A percentile compares a stretch with the other conserved stretches of the same genome.
Evolutionary conservation across 1,140 invertebrate species (phyloP).

Genomic region (Schlechtendalia chinensis): DNA sequence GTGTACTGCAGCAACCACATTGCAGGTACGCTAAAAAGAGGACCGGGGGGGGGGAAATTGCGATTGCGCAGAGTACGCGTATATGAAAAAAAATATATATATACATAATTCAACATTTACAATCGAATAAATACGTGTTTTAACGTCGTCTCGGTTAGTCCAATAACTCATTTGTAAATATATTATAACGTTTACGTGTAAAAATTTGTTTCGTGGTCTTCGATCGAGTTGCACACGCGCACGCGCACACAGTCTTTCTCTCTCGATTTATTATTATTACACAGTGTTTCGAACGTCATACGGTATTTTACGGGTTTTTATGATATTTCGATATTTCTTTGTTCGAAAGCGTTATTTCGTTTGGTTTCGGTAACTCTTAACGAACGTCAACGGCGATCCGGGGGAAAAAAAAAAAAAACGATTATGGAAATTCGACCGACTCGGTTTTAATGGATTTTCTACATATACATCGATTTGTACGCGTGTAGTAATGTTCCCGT

Average conservation of each 20-base stretch:
- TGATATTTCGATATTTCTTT: too few species aligned
- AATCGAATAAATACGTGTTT: not conserved
- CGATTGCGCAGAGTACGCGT: not conserved
- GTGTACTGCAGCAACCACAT: not conserved
- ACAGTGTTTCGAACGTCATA: too few species aligned
- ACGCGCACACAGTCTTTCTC: not conserved
- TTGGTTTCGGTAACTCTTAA: not conserved
- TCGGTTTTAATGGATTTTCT: not conserved
- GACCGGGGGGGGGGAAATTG: too few species aligned
- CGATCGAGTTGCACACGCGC: not conserved
- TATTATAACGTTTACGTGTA: not conserved
- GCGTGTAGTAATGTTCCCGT: not conserved
- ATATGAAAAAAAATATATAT: too few species aligned
- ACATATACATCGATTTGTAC: too few species aligned
- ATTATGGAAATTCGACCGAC: conserved; percentile 11
- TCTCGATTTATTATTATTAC: not conserved
- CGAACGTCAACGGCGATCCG: not conserved
- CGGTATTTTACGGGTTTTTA: too few species aligned
- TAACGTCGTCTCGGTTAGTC: not conserved
- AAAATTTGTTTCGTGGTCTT: not conserved
- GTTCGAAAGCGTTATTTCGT: not conserved
- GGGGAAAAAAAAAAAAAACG: too few species aligned
- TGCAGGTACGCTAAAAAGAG: not conserved
- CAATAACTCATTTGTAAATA: conserved; percentile 12
- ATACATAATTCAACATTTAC: conserved; percentile 22